Percentiles rank a stretch among this genome's conserved stretches.
phyloP scores from a whole-genome alignment of 2,888 invertebrate genomes.

The Drosophila merina region DNA sequence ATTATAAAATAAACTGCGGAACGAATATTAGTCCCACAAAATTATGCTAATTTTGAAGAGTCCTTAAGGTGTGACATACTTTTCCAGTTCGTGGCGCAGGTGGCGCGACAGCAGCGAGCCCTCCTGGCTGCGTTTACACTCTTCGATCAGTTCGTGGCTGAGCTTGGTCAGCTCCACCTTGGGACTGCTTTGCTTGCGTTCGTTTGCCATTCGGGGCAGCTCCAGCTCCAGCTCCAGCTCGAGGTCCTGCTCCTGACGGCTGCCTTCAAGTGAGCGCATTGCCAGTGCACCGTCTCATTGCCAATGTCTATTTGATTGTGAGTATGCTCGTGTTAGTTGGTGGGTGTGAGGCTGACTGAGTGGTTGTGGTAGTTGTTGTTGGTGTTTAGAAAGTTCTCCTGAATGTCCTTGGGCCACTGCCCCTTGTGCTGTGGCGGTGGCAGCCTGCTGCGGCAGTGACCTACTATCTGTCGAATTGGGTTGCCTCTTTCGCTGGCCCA shows the following conservation, averaged over 20 bases:
- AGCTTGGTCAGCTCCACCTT: constrained; percentile 79
- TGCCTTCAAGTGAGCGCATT: constrained; percentile 69
- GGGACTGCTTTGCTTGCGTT: constrained; percentile 63
- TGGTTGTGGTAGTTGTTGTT: constrained; percentile 2
- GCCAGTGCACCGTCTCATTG: constrained; percentile 68
- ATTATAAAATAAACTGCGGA: too few relatives aligned
- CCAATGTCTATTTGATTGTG: constrained; percentile 41
- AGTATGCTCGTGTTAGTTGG: constrained; percentile 3
- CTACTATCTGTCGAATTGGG: constrained; percentile 52
- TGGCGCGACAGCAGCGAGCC: constrained; percentile 78
- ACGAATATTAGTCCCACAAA: too few relatives aligned
- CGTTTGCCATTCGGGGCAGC: constrained; percentile 60
- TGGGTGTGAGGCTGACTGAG: constrained; percentile 4
- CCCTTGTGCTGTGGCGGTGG: constrained; percentile 19
- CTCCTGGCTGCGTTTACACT: constrained; percentile 81
- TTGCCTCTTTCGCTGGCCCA: constrained; percentile 44
- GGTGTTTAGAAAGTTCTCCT: constrained; percentile 15
- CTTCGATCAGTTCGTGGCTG: constrained; percentile 81
- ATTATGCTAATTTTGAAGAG: too few relatives aligned
- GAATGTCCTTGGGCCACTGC: constrained; percentile 49
- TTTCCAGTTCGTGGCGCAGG: constrained; percentile 81
- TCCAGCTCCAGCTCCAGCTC: constrained; percentile 18
- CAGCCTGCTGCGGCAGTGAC: constrained; percentile 46
- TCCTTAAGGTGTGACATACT: constrained; percentile 58
- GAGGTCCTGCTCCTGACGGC: constrained; percentile 21